A percentile compares a stretch with the other conserved stretches of the same genome.
phyloP scores from a whole-genome alignment of 2,113 vertebrate genomes.

The Chloroceryle aenea region DNA sequence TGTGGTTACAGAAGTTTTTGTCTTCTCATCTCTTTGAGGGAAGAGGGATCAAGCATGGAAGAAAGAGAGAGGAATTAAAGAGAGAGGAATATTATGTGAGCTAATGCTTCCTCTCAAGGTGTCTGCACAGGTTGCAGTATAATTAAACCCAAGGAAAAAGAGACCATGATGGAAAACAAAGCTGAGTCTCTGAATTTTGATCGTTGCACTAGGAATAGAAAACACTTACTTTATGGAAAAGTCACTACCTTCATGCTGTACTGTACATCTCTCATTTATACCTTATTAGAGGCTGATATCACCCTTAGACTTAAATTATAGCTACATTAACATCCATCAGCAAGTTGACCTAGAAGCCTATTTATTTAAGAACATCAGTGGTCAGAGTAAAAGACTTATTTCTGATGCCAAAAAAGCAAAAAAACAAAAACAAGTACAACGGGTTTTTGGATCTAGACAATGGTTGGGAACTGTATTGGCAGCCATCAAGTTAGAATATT shows the following conservation, averaged over 20 bases:
- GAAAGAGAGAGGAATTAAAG: background rate
- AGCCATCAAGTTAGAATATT: conserved; percentile 66
- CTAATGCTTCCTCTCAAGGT: background rate
- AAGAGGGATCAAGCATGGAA: background rate
- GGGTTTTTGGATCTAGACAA: conserved; percentile 73
- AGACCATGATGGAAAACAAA: background rate
- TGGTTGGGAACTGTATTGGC: conserved; percentile 68
- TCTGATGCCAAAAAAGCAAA: conserved; percentile 70
- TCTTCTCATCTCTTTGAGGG: background rate
- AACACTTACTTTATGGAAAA: background rate
- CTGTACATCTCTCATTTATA: background rate
- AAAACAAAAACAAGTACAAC: conserved; percentile 71
- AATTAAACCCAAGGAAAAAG: background rate
- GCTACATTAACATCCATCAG: conserved; percentile 6
- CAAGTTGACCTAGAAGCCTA: conserved; percentile 69
- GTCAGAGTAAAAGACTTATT: conserved; percentile 55
- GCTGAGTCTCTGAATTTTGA: background rate
- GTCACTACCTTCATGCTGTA: background rate
- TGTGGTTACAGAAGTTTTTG: background rate
- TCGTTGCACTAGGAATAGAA: background rate
- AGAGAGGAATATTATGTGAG: background rate
- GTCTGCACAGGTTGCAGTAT: background rate
- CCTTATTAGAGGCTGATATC: background rate
- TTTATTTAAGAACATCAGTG: conserved; percentile 69
- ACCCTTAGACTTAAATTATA: background rate